These are phyloP conservation scores for Cossypha niveicapilla DNA, from an alignment of 2,797 vertebrate species.

Conservation along the genomic window DNA sequence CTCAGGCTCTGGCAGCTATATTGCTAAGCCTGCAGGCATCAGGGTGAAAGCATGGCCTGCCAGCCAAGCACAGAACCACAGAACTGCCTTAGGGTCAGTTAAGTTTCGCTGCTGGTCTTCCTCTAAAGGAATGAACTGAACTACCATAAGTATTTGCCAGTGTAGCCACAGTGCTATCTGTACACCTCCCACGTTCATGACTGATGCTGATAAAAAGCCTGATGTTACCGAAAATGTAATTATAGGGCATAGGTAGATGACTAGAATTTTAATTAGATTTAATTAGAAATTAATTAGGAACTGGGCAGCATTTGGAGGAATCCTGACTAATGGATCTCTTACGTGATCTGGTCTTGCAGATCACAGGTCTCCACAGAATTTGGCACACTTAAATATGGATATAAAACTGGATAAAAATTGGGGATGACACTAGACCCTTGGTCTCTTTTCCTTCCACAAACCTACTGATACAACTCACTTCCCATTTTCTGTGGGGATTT, in stretches of 20 bases:
- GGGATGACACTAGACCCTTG: not conserved
- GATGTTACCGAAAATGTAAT: not conserved
- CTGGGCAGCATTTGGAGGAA: not conserved
- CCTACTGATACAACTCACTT: not conserved
- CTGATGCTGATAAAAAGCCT: not conserved
- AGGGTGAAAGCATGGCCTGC: not conserved
- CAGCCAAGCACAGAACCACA: not conserved
- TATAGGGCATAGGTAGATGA: not conserved
- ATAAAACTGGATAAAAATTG: not conserved
- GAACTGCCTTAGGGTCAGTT: not conserved
- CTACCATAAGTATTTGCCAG: not conserved
- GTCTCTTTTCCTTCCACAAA: not conserved
- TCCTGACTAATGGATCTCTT: not conserved
- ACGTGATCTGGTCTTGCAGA: not conserved
- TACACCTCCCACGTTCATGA: accelerated
- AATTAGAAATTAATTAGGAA: not conserved
- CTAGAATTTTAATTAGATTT: not conserved
- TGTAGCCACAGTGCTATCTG: not conserved
- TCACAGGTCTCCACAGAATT: not conserved
- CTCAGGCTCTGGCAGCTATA: not conserved
- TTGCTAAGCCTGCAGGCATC: not conserved
- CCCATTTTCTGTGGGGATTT: not conserved
- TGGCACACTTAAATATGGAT: not conserved
- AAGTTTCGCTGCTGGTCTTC: not conserved
- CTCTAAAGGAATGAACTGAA: not conserved